These are phyloP conservation scores for Catharus ustulatus DNA, from an alignment of 2,797 vertebrate species.

Conservation along the genomic window DNA sequence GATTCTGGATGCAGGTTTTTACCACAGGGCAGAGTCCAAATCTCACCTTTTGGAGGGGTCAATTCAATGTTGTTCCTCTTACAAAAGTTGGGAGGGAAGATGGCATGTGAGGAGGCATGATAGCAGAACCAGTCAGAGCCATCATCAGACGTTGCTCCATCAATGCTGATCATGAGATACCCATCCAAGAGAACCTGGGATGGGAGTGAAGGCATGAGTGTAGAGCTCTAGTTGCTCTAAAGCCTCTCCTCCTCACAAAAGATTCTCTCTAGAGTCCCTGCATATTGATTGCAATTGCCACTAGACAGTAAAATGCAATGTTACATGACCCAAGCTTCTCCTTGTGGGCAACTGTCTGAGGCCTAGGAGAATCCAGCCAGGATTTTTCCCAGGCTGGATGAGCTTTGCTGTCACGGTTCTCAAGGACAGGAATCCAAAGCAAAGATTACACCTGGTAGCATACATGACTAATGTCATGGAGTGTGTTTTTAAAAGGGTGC, in stretches of 20 bases:
- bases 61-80: constrained; percentile 86
- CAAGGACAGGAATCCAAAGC: too few species aligned
- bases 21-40: not conserved
- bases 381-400: too few species aligned
- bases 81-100: constrained; percentile 89
- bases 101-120: constrained; percentile 90
- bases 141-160: constrained; percentile 79
- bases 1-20: not conserved
- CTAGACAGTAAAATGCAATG: not conserved
- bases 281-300: not conserved
- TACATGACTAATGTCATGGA: too few species aligned
- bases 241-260: not conserved
- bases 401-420: too few species aligned
- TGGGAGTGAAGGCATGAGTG: not conserved
- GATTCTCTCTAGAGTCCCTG: not conserved
- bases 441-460: too few species aligned
- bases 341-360: too few species aligned
- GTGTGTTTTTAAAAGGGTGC: too few species aligned
- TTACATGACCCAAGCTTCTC: not conserved
- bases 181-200: constrained; percentile 90
- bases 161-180: constrained; percentile 93
- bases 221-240: not conserved
- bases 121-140: constrained; percentile 94
- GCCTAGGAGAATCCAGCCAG: too few species aligned
- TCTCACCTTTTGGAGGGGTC: constrained; percentile 79